A percentile compares a stretch with the other conserved stretches of the same genome.
Conservation (phyloP, 1,140 invertebrate genomes). For the Chlorops oryzae region DNA sequence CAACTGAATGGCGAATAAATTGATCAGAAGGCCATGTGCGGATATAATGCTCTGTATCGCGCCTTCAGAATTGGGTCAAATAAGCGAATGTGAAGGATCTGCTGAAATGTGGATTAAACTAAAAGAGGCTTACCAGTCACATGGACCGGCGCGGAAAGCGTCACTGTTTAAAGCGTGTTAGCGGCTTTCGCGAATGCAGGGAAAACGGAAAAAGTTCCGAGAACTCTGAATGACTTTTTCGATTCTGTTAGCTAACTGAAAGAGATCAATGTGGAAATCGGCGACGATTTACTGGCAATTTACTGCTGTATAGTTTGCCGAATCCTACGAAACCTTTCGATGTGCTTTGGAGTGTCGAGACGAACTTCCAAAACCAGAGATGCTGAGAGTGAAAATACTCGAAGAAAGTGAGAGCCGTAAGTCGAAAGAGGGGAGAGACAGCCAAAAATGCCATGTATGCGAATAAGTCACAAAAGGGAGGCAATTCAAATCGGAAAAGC, state of each 20-base stretch:
- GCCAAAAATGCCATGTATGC: conserved; percentile 7
- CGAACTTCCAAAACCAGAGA: conserved; percentile 22
- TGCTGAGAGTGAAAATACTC: conserved; percentile 23
- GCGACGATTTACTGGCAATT: conserved; percentile 22
- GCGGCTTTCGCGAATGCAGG: conserved; percentile 11
- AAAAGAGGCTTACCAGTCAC: conserved; percentile 14
- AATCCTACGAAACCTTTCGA: conserved; percentile 26
- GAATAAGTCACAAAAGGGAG: conserved; percentile 5
- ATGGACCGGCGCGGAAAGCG: conserved; percentile 23
- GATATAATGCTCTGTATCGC: conserved; percentile 7
- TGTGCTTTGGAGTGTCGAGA: conserved; percentile 24
- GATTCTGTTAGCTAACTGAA: too few relatives aligned
- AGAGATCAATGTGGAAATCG: conserved; percentile 15
- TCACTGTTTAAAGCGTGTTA: conserved; percentile 20
- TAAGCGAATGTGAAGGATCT: conserved; percentile 12
- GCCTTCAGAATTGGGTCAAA: conserved; percentile 3
- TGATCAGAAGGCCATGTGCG: conserved; percentile 12
- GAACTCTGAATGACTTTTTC: conserved; percentile 10
- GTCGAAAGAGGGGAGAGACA: conserved; percentile 13
- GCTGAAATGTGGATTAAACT: conserved; percentile 23
- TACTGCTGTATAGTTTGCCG: conserved; percentile 30
- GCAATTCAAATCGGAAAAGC: neutral
- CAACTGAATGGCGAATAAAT: neutral
- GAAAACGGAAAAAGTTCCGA: conserved; percentile 13
- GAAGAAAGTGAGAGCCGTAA: conserved; percentile 21